Base-by-base conservation (phyloP, 1,140 invertebrate species). In the Coenobita brevimanus region DNA sequence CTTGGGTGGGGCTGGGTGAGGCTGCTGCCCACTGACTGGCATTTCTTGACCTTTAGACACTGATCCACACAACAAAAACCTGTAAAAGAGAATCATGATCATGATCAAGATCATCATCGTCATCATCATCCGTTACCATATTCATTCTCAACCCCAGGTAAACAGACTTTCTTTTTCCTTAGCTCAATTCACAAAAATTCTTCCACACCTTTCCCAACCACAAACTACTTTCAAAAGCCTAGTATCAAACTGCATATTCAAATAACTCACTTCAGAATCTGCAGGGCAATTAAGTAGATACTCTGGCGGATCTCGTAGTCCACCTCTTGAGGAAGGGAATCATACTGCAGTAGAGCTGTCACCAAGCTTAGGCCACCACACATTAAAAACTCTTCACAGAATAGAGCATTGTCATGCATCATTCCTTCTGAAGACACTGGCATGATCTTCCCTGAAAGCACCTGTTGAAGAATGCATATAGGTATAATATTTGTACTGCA, bases 401-500 rank as follows among this genome's bases (percentile, higher is more conserved):
- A 94, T 38, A 90, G 90, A 69, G 92, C 91, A 67, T 92, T 91
- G 91, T 91, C 92, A n/a, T 92, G 91, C 69, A 91, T 79, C 41
- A 91, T 91, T 10, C 91, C 91, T 24, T 91, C 90, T 69, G 93
- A 92, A 57, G 92, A 91, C 41, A 91, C 86, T n/a, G 93, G 93
- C 93, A 94, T 94, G 46, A 94, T 89, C 88, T 93, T 93, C 84
- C 93, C 92, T 90, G 93, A 94, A 54, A 94, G 89, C 27, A 94
- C 93, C 93, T 94, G 90, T 0, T 91, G 62, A 36, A 81, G 13
- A 43, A 81, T 71, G 90, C n/a, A 78, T 8, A 54, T 67, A 67
- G 36, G 36, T n/a, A 67, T 67, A 30, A 30, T 64, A 17, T 8
- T n/a, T n/a, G 30, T 64, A 64, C 30, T 24, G 8, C n/a, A 24